Conservation (phyloP, 2,113 vertebrate genomes). For the Ochotona curzoniae region DNA sequence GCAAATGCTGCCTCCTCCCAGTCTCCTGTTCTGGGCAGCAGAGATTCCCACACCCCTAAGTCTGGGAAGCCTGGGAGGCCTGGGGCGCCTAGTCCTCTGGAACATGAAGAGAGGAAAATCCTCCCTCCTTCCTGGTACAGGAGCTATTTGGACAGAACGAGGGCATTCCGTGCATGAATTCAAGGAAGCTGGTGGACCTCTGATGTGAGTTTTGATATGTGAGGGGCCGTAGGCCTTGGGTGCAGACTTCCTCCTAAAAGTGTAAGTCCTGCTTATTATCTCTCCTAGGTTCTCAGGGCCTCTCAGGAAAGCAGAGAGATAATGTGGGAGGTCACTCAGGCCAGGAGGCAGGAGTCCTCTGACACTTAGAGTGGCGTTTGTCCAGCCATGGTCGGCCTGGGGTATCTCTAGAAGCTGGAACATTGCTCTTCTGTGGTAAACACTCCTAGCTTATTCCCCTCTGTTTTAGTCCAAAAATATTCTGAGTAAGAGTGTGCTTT, state of each 20-base stretch:
- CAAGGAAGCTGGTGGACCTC: not conserved
- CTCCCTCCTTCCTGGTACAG: not conserved
- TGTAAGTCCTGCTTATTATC: no score
- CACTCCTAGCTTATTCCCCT: not conserved
- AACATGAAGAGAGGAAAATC: not conserved
- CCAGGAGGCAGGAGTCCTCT: not conserved
- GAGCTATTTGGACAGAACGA: not conserved
- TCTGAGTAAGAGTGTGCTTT: not conserved
- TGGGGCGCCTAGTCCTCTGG: not conserved
- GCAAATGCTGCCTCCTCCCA: not conserved
- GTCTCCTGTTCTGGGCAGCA: not conserved
- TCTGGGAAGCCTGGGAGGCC: not conserved
- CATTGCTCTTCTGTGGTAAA: not conserved
- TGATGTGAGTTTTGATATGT: no score
- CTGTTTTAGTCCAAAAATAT: not conserved
- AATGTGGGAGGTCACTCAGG: not conserved
- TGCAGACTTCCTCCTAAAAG: not conserved
- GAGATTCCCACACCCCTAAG: not conserved
- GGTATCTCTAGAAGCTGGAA: not conserved
- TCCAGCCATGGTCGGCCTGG: not conserved
- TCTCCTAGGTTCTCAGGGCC: not conserved
- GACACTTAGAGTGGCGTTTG: not conserved
- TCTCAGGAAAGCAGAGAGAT: not conserved
- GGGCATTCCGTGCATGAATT: rapidly evolving
- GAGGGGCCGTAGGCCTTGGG: not conserved